A percentile compares a stretch with the other conserved stretches of the same genome.
These are phyloP conservation scores for Ivindomyrus marchei DNA, from an alignment of 2,113 vertebrate species.

Conservation along the genomic window DNA sequence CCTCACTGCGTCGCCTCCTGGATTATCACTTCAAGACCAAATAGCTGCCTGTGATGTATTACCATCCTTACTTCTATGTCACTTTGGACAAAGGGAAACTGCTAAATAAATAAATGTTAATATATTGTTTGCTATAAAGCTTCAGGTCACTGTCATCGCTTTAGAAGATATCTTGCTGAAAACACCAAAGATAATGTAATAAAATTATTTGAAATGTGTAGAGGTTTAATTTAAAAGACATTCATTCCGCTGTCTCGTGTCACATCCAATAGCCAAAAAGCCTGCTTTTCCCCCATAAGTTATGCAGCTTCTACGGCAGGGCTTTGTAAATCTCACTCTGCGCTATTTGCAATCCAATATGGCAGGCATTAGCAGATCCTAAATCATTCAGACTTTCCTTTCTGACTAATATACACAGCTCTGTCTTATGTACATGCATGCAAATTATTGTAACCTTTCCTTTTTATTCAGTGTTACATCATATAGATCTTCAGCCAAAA, in stretches of 20 bases:
- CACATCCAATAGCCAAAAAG: not conserved
- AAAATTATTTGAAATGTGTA: not conserved
- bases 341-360: not conserved
- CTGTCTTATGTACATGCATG: not conserved
- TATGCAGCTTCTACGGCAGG: not conserved
- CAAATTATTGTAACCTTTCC: not conserved
- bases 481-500: not conserved
- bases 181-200: not conserved
- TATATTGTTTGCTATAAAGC: not conserved
- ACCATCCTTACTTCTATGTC: not conserved
- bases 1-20: not conserved
- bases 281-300: not conserved
- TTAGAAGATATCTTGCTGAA: not conserved
- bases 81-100: not conserved
- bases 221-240: not conserved
- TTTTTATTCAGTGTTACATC: not conserved
- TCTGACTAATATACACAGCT: not conserved
- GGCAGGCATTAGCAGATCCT: not conserved
- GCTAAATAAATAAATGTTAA: not conserved
- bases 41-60: not conserved
- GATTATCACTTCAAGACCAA: not conserved
- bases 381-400: not conserved
- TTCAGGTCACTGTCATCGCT: not conserved
- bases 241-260: not conserved
- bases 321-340: not conserved